These are phyloP conservation scores for Hyla sarda DNA, from an alignment of 2,113 vertebrate genomes.

Conservation along the genomic window DNA sequence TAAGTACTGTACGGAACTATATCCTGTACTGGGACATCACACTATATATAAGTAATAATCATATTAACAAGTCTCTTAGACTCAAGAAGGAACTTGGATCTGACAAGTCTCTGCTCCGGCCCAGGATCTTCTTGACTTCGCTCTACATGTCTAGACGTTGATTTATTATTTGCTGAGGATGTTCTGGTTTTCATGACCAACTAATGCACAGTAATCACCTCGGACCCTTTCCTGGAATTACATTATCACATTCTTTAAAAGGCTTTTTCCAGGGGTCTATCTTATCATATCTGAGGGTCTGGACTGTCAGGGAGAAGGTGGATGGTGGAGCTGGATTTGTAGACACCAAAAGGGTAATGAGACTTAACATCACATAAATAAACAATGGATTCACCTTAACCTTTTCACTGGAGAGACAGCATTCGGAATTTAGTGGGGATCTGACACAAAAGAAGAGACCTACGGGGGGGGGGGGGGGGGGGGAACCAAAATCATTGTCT, in stretches of 20 bases:
- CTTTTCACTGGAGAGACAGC: background rate
- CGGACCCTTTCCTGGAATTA: slow-evolving; percentile 17
- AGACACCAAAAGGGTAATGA: background rate
- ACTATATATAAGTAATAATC: background rate
- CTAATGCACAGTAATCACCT: slow-evolving; percentile 37
- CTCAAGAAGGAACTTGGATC: background rate
- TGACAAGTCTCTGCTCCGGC: background rate
- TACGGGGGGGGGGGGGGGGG: background rate
- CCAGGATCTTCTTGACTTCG: background rate
- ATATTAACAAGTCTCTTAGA: background rate
- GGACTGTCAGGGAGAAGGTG: slow-evolving; percentile 36
- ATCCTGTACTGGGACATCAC: too few species aligned
- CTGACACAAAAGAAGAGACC: background rate
- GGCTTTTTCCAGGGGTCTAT: slow-evolving; percentile 31
- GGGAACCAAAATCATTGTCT: background rate
- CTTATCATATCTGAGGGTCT: slow-evolving; percentile 33
- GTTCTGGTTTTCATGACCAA: slow-evolving; percentile 34
- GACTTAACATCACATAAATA: slow-evolving; percentile 10
- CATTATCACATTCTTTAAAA: slow-evolving; percentile 38
- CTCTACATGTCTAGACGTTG: slow-evolving; percentile 38
- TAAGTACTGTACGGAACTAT: too few species aligned
- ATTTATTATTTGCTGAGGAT: slow-evolving; percentile 47
- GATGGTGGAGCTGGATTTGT: background rate
- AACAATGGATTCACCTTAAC: slow-evolving; percentile 19
- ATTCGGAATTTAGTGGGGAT: too few species aligned